A percentile compares a stretch with the other conserved stretches of the same genome.
Conservation (phyloP, 2,888 invertebrate species). For the Caenorhabditis uteleia region DNA sequence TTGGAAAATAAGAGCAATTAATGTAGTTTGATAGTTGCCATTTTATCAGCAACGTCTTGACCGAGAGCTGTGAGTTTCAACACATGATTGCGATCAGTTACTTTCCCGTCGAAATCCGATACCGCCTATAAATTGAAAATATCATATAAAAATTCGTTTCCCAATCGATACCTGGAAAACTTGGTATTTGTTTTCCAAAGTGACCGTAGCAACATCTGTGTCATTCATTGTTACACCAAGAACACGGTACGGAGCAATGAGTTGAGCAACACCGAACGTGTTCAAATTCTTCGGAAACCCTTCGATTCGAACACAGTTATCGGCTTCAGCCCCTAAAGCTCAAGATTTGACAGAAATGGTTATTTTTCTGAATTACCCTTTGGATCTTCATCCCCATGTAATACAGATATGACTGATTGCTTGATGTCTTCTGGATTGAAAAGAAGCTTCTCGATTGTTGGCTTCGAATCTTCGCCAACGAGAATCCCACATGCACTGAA, state of each 20-base stretch:
- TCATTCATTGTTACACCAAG: conserved; percentile 26
- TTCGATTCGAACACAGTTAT: conserved; percentile 16
- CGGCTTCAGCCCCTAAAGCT: conserved; percentile 8
- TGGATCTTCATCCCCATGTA: conserved; percentile 32
- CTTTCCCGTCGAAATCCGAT: conserved; percentile 24
- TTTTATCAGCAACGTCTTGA: background rate
- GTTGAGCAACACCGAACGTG: conserved; percentile 49
- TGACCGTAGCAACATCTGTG: conserved; percentile 37
- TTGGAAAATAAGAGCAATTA: background rate
- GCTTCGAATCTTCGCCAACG: conserved; percentile 17
- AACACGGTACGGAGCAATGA: conserved; percentile 34
- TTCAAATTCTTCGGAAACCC: conserved; percentile 44
- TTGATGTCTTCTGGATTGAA: conserved; percentile 43
- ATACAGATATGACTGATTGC: conserved; percentile 38
- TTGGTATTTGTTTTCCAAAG: conserved; percentile 51
- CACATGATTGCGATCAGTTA: conserved; percentile 22
- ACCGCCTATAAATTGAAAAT: conserved; percentile 8
- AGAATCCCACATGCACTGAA: conserved; percentile 27
- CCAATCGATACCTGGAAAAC: conserved; percentile 28
- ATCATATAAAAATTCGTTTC: background rate
- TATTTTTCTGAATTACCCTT: conserved; percentile 4
- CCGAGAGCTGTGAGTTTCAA: conserved; percentile 4
- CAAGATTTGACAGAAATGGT: background rate
- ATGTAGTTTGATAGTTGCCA: background rate
- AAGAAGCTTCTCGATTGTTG: conserved; percentile 27